A percentile compares a stretch with the other conserved stretches of the same genome.
Conservation (phyloP, 2,113 vertebrate species). For the Megaleporinus macrocephalus region DNA sequence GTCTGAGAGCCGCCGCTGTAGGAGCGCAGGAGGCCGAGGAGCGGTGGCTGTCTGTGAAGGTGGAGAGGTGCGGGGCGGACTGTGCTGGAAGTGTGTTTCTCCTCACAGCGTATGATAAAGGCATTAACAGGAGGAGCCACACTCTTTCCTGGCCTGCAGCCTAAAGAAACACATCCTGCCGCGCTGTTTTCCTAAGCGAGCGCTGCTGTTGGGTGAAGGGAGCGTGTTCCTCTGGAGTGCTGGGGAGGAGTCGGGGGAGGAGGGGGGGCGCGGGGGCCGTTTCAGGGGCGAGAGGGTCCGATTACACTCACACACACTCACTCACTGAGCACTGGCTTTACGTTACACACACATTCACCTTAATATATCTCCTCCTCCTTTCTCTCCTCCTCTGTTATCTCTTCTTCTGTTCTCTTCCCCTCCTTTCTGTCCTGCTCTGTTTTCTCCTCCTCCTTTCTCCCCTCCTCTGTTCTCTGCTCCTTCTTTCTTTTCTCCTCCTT, state of each 20-base stretch:
- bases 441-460: no score
- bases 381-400: no score
- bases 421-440: no score
- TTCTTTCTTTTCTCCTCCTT: no score
- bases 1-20: background rate
- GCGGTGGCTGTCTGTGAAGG: background rate
- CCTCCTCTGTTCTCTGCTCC: no score
- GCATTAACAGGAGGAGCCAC: conserved; percentile 34
- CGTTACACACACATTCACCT: background rate
- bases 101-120: conserved; percentile 30
- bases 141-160: conserved; percentile 44
- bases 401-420: no score
- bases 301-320: conserved; percentile 10
- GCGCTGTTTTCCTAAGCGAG: conserved; percentile 35
- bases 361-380: background rate
- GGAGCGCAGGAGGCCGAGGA: background rate
- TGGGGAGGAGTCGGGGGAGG: background rate
- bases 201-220: conserved; percentile 36
- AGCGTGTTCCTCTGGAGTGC: background rate
- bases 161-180: conserved; percentile 51
- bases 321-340: background rate
- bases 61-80: background rate
- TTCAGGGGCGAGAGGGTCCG: conserved; percentile 4
- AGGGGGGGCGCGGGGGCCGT: background rate
- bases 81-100: conserved; percentile 25